Percentiles rank a stretch among this genome's conserved stretches.
phyloP scores from a whole-genome alignment of 2,113 vertebrate genomes.

The Castor canadensis region DNA sequence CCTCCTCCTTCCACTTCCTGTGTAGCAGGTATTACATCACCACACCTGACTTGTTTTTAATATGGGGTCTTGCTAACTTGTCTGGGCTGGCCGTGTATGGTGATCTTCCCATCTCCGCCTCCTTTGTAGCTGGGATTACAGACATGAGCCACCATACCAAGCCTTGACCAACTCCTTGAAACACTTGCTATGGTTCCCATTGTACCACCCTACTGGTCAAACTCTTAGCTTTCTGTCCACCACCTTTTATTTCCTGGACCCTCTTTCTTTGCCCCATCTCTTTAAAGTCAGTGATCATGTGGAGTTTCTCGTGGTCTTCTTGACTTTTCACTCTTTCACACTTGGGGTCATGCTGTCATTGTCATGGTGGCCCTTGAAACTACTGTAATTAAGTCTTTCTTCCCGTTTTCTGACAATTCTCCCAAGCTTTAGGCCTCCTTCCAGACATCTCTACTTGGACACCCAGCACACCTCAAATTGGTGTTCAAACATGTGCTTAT shows the following conservation, averaged over 20 bases:
- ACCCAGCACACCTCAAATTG: too few relatives aligned
- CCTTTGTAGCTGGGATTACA: not conserved
- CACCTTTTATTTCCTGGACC: not conserved
- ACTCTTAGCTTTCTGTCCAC: not conserved
- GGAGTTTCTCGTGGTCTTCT: not conserved
- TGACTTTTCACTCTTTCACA: not conserved
- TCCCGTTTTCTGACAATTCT: not conserved
- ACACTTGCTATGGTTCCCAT: not conserved
- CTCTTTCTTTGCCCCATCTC: not conserved
- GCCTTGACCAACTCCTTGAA: not conserved
- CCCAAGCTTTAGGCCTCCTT: not conserved
- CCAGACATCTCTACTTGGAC: not conserved
- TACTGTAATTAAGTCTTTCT: not conserved
- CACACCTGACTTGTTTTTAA: too few relatives aligned
- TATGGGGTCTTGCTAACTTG: not conserved
- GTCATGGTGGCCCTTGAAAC: not conserved
- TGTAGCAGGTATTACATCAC: too few relatives aligned
- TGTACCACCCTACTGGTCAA: too few relatives aligned
- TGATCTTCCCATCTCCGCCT: not conserved
- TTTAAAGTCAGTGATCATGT: not conserved
- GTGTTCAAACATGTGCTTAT: not conserved
- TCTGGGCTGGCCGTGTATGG: too few relatives aligned
- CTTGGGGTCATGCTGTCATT: not conserved
- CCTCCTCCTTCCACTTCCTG: too few relatives aligned
- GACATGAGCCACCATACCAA: too few relatives aligned